A percentile compares a stretch with the other conserved stretches of the same genome.
Evolutionary conservation across 2,888 invertebrate species (phyloP).

Genomic region (Spicauda simplicius): DNA sequence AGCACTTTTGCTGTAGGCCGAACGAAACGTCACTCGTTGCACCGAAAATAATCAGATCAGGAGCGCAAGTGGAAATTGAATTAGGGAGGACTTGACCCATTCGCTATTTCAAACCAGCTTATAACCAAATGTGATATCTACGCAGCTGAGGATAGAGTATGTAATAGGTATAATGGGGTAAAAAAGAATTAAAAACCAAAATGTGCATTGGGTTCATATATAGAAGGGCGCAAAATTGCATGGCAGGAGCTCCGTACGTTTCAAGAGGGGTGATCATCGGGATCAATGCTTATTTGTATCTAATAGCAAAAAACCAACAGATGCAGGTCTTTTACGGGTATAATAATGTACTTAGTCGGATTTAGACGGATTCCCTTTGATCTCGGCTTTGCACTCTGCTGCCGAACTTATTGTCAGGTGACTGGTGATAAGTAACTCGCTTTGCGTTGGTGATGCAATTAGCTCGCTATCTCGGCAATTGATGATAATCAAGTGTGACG

Average conservation of each 20-base stretch:
- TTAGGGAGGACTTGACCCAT: slow-evolving; percentile 76
- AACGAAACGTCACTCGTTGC: slow-evolving; percentile 63
- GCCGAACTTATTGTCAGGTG: slow-evolving; percentile 53
- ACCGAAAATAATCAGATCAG: slow-evolving; percentile 76
- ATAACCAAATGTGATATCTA: slow-evolving; percentile 11
- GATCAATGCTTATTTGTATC: slow-evolving; percentile 81
- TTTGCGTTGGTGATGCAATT: slow-evolving; percentile 54
- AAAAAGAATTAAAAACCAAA: slow-evolving; percentile 30
- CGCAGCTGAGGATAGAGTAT: not conserved
- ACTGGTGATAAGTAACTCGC: slow-evolving; percentile 50
- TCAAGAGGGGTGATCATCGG: slow-evolving; percentile 61
- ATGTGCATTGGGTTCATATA: slow-evolving; percentile 16
- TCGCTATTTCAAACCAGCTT: slow-evolving; percentile 37
- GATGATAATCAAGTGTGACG: slow-evolving; percentile 57
- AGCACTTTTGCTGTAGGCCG: slow-evolving; percentile 47
- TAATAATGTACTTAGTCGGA: slow-evolving; percentile 82
- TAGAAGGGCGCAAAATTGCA: slow-evolving; percentile 40
- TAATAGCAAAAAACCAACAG: slow-evolving; percentile 83
- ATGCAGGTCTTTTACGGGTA: slow-evolving; percentile 83
- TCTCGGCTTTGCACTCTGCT: slow-evolving; percentile 60
- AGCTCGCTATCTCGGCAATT: slow-evolving; percentile 55
- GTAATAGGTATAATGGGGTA: not conserved
- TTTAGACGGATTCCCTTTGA: slow-evolving; percentile 79
- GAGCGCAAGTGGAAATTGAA: slow-evolving; percentile 77
- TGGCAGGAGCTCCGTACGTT: slow-evolving; percentile 14